These are phyloP conservation scores for Gastrophryne carolinensis DNA, from an alignment of 2,797 vertebrate species.

Conservation along the genomic window DNA sequence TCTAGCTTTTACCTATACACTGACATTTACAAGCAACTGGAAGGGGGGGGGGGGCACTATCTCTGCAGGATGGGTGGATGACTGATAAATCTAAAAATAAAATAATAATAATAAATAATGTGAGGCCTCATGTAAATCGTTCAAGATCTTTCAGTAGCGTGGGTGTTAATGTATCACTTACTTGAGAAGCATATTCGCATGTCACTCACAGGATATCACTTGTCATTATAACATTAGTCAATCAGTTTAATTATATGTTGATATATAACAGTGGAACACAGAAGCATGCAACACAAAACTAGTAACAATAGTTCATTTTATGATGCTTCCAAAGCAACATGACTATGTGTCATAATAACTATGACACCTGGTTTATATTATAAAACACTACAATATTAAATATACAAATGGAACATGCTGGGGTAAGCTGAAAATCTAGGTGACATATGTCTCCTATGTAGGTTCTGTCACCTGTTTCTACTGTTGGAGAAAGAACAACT, in stretches of 20 bases:
- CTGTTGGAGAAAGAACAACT: too few relatives aligned
- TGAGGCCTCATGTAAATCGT: constrained; percentile 11
- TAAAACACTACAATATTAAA: background rate
- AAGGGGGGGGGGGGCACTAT: too few relatives aligned
- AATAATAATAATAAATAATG: too few relatives aligned
- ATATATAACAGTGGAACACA: constrained; percentile 31
- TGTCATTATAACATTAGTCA: constrained; percentile 44
- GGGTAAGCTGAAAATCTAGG: too few relatives aligned
- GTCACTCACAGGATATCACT: constrained; percentile 31
- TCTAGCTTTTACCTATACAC: too few relatives aligned
- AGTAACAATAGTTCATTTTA: constrained; percentile 41
- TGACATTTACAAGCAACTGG: too few relatives aligned
- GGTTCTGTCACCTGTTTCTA: too few relatives aligned
- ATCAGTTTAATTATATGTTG: constrained; percentile 46
- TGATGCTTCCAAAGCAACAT: background rate
- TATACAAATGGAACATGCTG: too few relatives aligned
- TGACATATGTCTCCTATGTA: too few relatives aligned
- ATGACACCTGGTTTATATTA: constrained; percentile 5
- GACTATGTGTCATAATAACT: constrained; percentile 16
- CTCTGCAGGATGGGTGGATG: too few relatives aligned
- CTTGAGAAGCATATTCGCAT: constrained; percentile 29
- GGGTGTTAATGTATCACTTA: constrained; percentile 28
- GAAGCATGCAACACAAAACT: constrained; percentile 22
- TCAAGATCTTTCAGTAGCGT: constrained; percentile 22
- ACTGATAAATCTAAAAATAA: too few relatives aligned